These are phyloP conservation scores for Nilaparvata lugens DNA, from an alignment of 1,140 invertebrate species.

Conservation along the genomic window DNA sequence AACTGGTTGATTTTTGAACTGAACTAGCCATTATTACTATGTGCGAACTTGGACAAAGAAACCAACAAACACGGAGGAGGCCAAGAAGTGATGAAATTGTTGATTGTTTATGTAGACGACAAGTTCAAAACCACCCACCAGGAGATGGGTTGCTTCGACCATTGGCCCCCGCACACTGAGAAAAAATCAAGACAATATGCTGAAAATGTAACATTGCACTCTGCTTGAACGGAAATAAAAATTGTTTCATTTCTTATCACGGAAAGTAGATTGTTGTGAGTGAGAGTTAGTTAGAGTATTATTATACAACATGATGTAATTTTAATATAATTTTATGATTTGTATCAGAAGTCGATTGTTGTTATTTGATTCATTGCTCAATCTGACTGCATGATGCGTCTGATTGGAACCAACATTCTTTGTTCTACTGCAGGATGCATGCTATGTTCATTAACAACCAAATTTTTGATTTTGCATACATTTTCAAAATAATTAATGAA, in stretches of 20 bases:
- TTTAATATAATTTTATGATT: too few relatives aligned
- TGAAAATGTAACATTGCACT: too few relatives aligned
- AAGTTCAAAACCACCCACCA: background rate
- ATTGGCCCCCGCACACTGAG: background rate
- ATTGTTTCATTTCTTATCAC: too few relatives aligned
- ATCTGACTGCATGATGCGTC: background rate
- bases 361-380: too few relatives aligned
- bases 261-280: too few relatives aligned
- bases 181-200: background rate
- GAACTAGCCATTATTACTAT: background rate
- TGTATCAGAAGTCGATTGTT: too few relatives aligned
- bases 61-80: background rate
- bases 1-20: background rate
- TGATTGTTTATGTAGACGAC: background rate
- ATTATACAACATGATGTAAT: too few relatives aligned
- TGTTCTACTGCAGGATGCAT: background rate
- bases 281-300: too few relatives aligned
- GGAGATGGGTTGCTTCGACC: background rate
- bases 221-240: too few relatives aligned
- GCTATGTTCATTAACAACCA: conserved; percentile 7
- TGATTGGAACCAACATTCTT: background rate
- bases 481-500: conserved; percentile 4
- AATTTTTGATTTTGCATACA: background rate
- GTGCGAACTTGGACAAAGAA: background rate
- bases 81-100: background rate